These are phyloP conservation scores for Drosophila pectinifera DNA, from an alignment of 1,140 invertebrate genomes.

Conservation along the genomic window DNA sequence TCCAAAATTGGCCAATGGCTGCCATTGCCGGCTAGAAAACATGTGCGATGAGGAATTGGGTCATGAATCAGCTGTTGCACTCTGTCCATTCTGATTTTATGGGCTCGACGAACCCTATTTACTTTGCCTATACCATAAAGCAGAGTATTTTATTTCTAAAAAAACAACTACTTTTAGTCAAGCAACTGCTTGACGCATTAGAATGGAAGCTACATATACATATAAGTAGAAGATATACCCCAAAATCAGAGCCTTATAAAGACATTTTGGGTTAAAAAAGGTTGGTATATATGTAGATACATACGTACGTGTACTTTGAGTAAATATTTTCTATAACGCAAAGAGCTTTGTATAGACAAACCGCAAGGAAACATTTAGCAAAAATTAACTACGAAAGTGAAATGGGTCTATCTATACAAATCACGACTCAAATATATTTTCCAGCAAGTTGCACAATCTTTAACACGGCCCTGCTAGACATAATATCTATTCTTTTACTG, in stretches of 20 bases:
- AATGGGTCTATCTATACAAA: too few species aligned
- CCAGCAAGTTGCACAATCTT: too few species aligned
- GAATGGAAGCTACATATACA: too few species aligned
- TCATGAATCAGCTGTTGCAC: conserved; percentile 50
- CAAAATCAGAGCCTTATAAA: not conserved
- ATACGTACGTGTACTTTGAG: not conserved
- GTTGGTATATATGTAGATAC: too few species aligned
- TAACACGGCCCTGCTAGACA: too few species aligned
- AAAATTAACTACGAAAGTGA: too few species aligned
- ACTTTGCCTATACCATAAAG: not conserved
- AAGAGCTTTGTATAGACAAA: not conserved
- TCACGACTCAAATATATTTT: too few species aligned
- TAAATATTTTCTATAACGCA: not conserved
- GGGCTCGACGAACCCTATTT: not conserved
- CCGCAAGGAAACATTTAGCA: too few species aligned
- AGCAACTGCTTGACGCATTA: not conserved
- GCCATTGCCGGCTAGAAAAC: conserved; percentile 28
- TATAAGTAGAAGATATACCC: not conserved
- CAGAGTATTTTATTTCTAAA: not conserved
- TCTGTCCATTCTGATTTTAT: conserved; percentile 14
- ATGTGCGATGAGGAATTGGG: conserved; percentile 48
- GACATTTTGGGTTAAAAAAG: not conserved
- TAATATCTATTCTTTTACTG: not conserved
- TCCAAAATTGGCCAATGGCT: not conserved
- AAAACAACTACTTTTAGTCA: not conserved